Conservation (phyloP, 2,888 invertebrate genomes). For the Leptogaster cylindrica region DNA sequence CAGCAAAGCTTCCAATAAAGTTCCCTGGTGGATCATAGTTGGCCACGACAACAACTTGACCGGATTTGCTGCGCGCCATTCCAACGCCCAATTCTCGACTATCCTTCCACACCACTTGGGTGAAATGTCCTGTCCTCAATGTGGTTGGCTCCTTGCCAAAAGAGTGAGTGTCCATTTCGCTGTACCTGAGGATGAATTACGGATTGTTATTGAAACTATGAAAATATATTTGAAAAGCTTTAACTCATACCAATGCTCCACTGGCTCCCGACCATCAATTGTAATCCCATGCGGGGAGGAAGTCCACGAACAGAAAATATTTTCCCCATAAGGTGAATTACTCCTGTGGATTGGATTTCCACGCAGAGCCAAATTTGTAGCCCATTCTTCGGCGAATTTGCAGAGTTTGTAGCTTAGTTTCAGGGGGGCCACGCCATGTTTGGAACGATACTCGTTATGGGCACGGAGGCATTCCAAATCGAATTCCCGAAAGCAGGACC, state of each 20-base stretch:
- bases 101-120: conserved; percentile 81
- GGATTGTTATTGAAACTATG: neutral
- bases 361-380: conserved; percentile 68
- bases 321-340: conserved; percentile 81
- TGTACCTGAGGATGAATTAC: conserved; percentile 62
- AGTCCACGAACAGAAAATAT: conserved; percentile 80
- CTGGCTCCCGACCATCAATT: conserved; percentile 62
- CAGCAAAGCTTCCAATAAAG: conserved; percentile 76
- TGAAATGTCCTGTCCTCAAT: conserved; percentile 77
- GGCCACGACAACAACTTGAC: conserved; percentile 83
- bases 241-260: conserved; percentile 59
- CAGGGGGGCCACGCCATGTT: conserved; percentile 72
- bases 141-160: conserved; percentile 71
- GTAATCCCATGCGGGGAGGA: conserved; percentile 64
- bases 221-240: neutral
- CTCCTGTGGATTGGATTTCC: conserved; percentile 76
- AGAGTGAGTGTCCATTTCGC: conserved; percentile 68
- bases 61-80: conserved; percentile 70
- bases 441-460: conserved; percentile 73
- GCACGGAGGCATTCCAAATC: conserved; percentile 73
- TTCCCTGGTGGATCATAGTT: conserved; percentile 91
- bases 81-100: conserved; percentile 78
- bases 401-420: conserved; percentile 71
- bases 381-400: conserved; percentile 76
- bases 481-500: conserved; percentile 62